Conservation (phyloP, 1,140 invertebrate species). For the Pseudomyrmex sp. region DNA sequence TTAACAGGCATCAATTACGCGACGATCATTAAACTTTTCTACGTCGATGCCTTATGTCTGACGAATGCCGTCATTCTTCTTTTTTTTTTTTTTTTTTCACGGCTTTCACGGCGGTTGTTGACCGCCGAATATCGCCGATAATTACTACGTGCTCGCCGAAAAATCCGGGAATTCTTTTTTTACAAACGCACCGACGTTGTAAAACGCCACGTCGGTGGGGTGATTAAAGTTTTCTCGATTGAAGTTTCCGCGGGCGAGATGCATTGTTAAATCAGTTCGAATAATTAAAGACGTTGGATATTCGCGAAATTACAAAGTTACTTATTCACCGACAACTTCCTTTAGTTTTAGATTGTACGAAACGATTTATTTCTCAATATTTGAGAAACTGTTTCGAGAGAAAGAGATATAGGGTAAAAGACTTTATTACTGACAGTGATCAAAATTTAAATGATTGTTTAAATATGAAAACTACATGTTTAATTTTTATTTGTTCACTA, state of each 20-base stretch:
- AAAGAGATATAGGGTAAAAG: neutral
- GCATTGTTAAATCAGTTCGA: no score
- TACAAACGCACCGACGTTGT: neutral
- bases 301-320: no score
- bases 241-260: neutral
- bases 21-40: slow-evolving; percentile 75
- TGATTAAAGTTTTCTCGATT: neutral
- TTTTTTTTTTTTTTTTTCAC: neutral
- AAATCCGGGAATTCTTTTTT: neutral
- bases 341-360: no score
- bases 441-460: no score
- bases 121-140: neutral
- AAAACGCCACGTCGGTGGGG: neutral
- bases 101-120: neutral
- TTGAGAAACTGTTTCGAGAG: no score
- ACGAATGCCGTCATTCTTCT: slow-evolving; percentile 27
- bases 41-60: slow-evolving; percentile 59
- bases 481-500: no score
- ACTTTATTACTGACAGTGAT: neutral
- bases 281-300: no score
- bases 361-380: no score
- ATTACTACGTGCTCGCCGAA: neutral
- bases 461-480: no score
- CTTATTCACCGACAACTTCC: no score
- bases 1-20: slow-evolving; percentile 70